Evolutionary conservation across 2,797 vertebrate genomes (phyloP).

Genomic region (Eospalax fontanierii): DNA sequence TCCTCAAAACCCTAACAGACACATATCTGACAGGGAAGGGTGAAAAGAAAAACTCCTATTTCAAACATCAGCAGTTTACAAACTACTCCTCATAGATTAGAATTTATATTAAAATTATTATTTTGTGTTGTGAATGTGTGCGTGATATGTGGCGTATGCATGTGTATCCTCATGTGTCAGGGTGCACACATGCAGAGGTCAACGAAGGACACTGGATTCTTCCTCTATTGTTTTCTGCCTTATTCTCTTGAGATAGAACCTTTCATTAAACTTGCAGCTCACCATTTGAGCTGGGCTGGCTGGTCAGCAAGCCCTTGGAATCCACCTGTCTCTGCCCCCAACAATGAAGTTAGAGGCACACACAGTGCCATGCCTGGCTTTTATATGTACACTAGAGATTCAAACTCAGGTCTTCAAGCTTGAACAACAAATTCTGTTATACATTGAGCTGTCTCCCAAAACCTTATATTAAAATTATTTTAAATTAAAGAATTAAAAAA

Average conservation of each 20-base stretch:
- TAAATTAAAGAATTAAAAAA: slow-evolving; percentile 60
- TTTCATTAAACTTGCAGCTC: background rate
- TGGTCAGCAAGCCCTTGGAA: background rate
- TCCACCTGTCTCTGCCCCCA: background rate
- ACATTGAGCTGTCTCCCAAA: background rate
- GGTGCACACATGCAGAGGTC: background rate
- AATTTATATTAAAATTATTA: slow-evolving; percentile 36
- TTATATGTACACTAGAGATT: background rate
- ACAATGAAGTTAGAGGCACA: background rate
- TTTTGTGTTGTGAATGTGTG: background rate
- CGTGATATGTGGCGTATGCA: background rate
- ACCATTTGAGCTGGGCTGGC: background rate
- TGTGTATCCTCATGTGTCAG: background rate
- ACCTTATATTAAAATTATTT: background rate
- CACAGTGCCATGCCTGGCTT: background rate
- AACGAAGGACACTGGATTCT: background rate
- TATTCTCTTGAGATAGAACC: background rate
- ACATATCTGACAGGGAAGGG: slow-evolving; percentile 24
- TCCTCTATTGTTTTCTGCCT: background rate
- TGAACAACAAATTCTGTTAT: background rate
- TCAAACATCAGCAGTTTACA: background rate
- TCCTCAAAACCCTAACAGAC: slow-evolving; percentile 26
- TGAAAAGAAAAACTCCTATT: background rate
- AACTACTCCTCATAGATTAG: slow-evolving; percentile 11
- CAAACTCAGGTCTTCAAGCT: background rate